Base-by-base conservation (phyloP, 2,113 vertebrate genomes). In the Sceloporus tristichus region DNA sequence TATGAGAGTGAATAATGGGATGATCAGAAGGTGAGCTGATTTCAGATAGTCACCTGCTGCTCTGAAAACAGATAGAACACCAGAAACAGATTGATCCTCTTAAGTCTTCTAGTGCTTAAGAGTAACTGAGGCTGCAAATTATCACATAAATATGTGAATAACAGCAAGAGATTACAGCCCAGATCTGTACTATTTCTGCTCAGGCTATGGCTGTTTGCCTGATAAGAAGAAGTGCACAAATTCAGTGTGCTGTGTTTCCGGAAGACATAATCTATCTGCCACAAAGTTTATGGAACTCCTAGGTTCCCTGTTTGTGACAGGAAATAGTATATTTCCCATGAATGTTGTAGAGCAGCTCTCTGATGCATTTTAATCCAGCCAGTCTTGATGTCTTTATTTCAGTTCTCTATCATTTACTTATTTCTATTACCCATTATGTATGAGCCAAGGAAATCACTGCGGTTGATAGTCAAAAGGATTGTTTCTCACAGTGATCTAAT, bases 401-500 rank as follows among this genome's bases (percentile, higher is more conserved):
- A 87, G 86, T 86, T 56, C 38, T 77, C 14, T 75, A 53, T 23
- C 59, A 87, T 85, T 91, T 91, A 90, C 89, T 84, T 70, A 87
- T 34, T 74, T 38, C 25, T 25, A 54, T 75, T 91, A 38, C 87
- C 86, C 73, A 88, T 89, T 89, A 93, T 89, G 21, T 71, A 85
- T 1, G 0, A 92, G 18, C 78, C 83, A 90, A 71, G 86, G 92
- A 95, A 93, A 88, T 83, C 80, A 87, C 13, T 75, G 62, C 88
- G 68, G 54, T 54, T 42, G 68, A 38, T 53, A 89, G 13, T 23
- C 86, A 84, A 29, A 62, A 90, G 21, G 85, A 40, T 87, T 87
- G 85, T 91, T 95, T 95, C 92, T 93, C 94, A 93, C 78, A 90
- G 89, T 87, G 48, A 91, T 90, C 34, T 93, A 90, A 92, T 19